These are phyloP conservation scores for Anas platyrhynchos DNA, from an alignment of 2,113 vertebrate species.

Conservation along the genomic window DNA sequence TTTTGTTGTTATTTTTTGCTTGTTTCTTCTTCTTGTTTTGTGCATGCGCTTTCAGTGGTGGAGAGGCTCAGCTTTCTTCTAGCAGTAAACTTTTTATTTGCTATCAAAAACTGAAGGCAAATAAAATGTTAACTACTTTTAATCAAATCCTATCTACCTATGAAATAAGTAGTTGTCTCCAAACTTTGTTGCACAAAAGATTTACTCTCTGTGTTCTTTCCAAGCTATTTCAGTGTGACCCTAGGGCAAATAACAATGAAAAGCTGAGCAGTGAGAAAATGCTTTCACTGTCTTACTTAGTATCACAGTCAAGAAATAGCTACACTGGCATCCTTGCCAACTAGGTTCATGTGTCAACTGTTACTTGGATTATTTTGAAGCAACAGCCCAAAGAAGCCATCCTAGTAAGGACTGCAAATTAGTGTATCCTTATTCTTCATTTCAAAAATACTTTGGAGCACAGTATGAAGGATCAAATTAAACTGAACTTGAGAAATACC, in stretches of 20 bases:
- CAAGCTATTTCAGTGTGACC: conserved; percentile 46
- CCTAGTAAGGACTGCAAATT: conserved; percentile 52
- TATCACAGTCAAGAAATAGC: conserved; percentile 36
- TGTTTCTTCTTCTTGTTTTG: neutral
- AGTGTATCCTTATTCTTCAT: neutral
- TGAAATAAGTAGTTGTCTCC: neutral
- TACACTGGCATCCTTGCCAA: conserved; percentile 40
- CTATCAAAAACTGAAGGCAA: conserved; percentile 10
- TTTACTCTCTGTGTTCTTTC: conserved; percentile 46
- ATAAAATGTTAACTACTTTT: neutral
- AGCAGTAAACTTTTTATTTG: neutral
- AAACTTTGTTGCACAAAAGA: neutral
- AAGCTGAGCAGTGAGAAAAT: conserved; percentile 20
- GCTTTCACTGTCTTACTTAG: conserved; percentile 28
- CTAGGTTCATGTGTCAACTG: conserved; percentile 52
- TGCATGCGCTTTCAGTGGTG: too few relatives aligned
- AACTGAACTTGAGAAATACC: conserved; percentile 36
- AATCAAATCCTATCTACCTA: neutral
- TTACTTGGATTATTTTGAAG: neutral
- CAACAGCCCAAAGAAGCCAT: conserved; percentile 21
- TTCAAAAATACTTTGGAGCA: conserved; percentile 40
- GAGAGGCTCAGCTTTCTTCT: neutral
- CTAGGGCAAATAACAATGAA: conserved; percentile 51
- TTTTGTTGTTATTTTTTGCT: neutral
- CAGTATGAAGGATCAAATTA: conserved; percentile 10